These are phyloP conservation scores for Ametastegia equiseti DNA, from an alignment of 2,888 invertebrate genomes.

Conservation along the genomic window DNA sequence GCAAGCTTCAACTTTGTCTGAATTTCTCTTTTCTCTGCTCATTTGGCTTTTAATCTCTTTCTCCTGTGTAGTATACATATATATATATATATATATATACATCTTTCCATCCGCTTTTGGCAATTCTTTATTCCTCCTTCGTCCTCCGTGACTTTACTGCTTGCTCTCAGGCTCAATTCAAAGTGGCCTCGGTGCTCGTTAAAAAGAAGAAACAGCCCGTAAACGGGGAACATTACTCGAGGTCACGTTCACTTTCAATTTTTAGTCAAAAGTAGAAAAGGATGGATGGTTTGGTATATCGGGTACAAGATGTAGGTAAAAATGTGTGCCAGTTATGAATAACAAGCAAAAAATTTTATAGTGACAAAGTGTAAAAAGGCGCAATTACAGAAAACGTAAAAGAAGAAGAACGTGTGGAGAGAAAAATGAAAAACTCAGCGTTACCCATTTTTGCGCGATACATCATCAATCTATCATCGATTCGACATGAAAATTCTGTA, in stretches of 20 bases:
- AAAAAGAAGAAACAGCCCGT: slow-evolving; percentile 46
- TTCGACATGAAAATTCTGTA: neutral
- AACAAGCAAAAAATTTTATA: neutral
- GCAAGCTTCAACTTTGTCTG: neutral
- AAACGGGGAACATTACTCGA: slow-evolving; percentile 35
- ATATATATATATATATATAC: too few relatives aligned
- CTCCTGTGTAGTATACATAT: neutral
- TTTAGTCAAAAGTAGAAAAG: neutral
- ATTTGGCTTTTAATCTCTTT: neutral
- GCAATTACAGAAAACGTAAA: neutral
- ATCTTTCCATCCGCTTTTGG: neutral
- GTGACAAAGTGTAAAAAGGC: neutral
- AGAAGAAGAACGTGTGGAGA: neutral
- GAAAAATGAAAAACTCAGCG: neutral
- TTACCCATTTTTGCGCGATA: neutral
- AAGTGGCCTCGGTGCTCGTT: slow-evolving; percentile 35
- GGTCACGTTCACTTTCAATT: slow-evolving; percentile 43
- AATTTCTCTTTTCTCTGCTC: neutral
- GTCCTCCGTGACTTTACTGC: slow-evolving; percentile 29
- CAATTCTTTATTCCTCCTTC: neutral
- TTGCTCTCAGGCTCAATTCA: slow-evolving; percentile 19
- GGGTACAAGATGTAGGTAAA: neutral
- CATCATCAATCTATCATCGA: neutral
- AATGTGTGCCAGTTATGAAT: slow-evolving; percentile 5
- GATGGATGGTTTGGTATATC: neutral